Base-by-base conservation (phyloP, 2,888 invertebrate species). In the Caenorhabditis sinica region DNA sequence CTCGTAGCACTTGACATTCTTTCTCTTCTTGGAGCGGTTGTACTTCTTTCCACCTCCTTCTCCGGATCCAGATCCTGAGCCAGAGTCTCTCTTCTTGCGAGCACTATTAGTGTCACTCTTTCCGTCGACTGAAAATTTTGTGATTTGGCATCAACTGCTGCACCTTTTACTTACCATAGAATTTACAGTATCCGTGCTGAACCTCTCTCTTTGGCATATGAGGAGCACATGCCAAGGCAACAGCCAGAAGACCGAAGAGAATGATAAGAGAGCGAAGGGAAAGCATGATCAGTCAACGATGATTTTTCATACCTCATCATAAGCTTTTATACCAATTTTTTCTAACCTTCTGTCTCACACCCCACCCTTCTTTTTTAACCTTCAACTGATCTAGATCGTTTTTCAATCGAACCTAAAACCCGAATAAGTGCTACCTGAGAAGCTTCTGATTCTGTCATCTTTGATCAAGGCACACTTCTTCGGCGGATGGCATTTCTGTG, bases 11-110 rank as follows among this genome's bases (percentile, higher is more conserved):
- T 82, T 75, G 49, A 36, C 53, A 28, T 75, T 49, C 74, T 61
- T 73, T 61, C 53, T 82, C 60, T 82, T 82, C 69, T 82, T 82
- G n/a, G 65, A 58, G 28, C 80, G 72, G 30, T 72, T 80, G 73
- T 66, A 80, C 49, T 60, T 72, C 63, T 72, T 80, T 25, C 60
- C 61, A 20, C 77, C 69, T 40, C 69, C 61, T 51, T 63, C 73
- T 33, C 80, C 80, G 9, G 68, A 68, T 43, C 58, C 75, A 17
- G 68, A 58, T 20, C 68, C 68, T 15, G 73, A 73, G 45, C 72
- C 63, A 11, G 76, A 69, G 20, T 69, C 77, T 69, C 77, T 60
- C 77, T 77, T 77, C 61, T 61, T 77, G 20, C 77, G 69, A 36
- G 60, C 30, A 45, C 58, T 68, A 30, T 51, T 43, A 13, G 40